Percentiles rank a stretch among this genome's conserved stretches.
These are phyloP conservation scores for Opisthocomus hoazin DNA, from an alignment of 2,113 vertebrate genomes.

Conservation along the genomic window DNA sequence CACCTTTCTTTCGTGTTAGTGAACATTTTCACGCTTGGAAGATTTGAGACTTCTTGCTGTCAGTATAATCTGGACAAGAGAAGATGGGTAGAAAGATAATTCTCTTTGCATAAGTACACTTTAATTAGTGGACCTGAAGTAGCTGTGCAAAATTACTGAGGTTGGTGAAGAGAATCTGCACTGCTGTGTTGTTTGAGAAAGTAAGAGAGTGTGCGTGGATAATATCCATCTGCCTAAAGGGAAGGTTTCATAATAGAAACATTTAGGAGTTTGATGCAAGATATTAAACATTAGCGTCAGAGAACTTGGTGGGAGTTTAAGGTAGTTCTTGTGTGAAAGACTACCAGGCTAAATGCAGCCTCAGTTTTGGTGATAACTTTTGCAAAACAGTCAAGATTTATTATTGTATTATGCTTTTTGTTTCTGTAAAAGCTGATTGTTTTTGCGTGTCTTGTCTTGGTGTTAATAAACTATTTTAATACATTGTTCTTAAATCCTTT, in stretches of 20 bases:
- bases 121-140: neutral
- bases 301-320: neutral
- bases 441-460: neutral
- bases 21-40: neutral
- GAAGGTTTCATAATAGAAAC: neutral
- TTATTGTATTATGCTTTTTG: neutral
- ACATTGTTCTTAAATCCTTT: neutral
- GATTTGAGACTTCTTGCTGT: neutral
- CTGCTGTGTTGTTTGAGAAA: neutral
- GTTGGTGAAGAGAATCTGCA: neutral
- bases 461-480: slow-evolving; percentile 53
- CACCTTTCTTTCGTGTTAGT: neutral
- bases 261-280: neutral
- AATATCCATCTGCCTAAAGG: neutral
- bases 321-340: neutral
- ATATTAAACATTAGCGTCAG: neutral
- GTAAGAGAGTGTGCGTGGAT: neutral
- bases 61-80: neutral
- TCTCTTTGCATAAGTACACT: neutral
- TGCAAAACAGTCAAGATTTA: neutral
- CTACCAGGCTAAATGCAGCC: neutral
- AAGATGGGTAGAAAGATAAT: neutral
- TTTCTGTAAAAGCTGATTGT: slow-evolving; percentile 27
- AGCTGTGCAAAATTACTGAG: neutral
- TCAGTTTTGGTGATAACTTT: neutral